Evolutionary conservation across 53 echinoderm and acorn worm species (phyloP), one percentile per base, ranked within the genome.

Genomic region (Henricia sp.): DNA sequence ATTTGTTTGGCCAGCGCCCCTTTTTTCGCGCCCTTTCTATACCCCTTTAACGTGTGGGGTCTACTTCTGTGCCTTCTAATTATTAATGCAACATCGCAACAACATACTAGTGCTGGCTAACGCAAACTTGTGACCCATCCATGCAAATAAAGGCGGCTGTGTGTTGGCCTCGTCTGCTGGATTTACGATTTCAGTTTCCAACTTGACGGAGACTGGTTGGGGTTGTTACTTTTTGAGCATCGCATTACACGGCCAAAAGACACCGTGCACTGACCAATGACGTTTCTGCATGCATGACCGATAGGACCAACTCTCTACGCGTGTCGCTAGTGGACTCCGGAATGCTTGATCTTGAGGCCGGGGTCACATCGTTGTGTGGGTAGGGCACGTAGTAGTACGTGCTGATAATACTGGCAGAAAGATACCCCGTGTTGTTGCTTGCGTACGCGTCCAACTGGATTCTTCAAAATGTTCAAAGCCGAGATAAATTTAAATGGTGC

Each of bases 231-330:
- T n/a, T n/a, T 33, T 1, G 32, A 54, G 73, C 32, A 34, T 59
- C 41, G 46, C 19, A 64, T 63, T 37, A 80, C 57, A 44, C 28
- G 41, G 38, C 26, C 13, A 19, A 33, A 20, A 53, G 17, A 17
- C 16, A 39, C 27, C 9, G 34, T 30, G 8, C 30, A 62, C 80
- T 80, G 80, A 80, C 80, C 80, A 80, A 80, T 80, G 75, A 54
- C 73, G 8, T 53, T 73, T 26, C 73, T 73, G 77, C 25, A 37
- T 9, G 62, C 26, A 62, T 77, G 77, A 77, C 62, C 20, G 80
- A 2, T 9, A 57, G 58, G 50, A 17, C 38, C 20, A 72, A n/a
- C 53, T 6, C 6, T 11, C 63, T 21, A 55, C 62, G 29, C 1
- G 33, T 8, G 33, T 25, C 32, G 67, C 13, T n/a, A 16, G n/a